These are phyloP conservation scores for Cinara cedri DNA, from an alignment of 2,888 invertebrate species.

Conservation along the genomic window DNA sequence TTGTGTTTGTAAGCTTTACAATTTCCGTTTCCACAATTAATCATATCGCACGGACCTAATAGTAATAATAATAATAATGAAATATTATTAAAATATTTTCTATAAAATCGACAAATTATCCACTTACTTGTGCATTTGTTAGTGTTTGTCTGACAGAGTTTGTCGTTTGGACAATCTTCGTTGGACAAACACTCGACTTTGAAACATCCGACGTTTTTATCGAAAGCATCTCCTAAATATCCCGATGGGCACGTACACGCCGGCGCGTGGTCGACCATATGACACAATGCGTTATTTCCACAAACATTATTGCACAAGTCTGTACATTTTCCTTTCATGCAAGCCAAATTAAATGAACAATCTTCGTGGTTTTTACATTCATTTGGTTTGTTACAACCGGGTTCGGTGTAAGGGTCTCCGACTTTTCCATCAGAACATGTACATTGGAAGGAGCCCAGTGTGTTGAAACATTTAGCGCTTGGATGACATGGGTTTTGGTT, in stretches of 20 bases:
- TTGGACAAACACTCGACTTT: conserved; percentile 82
- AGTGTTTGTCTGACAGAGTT: conserved; percentile 75
- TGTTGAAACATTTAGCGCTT: conserved; percentile 79
- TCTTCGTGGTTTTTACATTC: conserved; percentile 77
- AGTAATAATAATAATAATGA: conserved; percentile 31
- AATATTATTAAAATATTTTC: too few relatives aligned
- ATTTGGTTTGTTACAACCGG: conserved; percentile 79
- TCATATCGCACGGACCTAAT: conserved; percentile 79
- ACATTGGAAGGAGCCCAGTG: conserved; percentile 81
- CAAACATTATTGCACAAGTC: conserved; percentile 90
- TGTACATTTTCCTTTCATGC: conserved; percentile 77
- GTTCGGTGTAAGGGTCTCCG: conserved; percentile 73
- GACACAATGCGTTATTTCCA: conserved; percentile 87
- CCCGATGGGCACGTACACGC: conserved; percentile 88
- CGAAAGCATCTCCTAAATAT: conserved; percentile 81
- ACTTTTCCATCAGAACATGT: conserved; percentile 79
- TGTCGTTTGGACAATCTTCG: conserved; percentile 76
- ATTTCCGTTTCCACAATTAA: conserved; percentile 78
- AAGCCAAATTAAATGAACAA: conserved; percentile 78
- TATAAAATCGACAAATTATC: conserved; percentile 20
- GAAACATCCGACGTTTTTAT: conserved; percentile 79
- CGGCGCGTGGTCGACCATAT: conserved; percentile 81
- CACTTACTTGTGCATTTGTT: conserved; percentile 80
- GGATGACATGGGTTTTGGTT: conserved; percentile 78
- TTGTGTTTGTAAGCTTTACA: conserved; percentile 86